Evolutionary conservation across 2,797 vertebrate genomes (phyloP), one percentile per base, ranked within the genome.

Genomic region (Selene dorsalis): DNA sequence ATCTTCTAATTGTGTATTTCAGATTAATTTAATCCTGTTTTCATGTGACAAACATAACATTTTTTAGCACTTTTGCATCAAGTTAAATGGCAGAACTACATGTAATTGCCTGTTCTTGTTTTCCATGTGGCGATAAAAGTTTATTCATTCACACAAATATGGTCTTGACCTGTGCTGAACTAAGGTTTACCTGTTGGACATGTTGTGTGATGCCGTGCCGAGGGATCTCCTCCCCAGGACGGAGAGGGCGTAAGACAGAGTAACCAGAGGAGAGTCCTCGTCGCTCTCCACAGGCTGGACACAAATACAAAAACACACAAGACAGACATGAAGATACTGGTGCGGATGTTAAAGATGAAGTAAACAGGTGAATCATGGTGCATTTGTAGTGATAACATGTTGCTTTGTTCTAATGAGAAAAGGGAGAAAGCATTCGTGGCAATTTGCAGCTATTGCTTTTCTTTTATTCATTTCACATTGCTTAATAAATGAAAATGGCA

Each of bases 251-350:
- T 98, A 99, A 74, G 94, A 97, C 88, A 99, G 94, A 0, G 98
- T 99, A 83, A 99, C 97, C 59, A 99, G 87, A 32, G 95, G 86
- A 53, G 98, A 98, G 92, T 99, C 98, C 87, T 99, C 97, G 35
- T 98, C 97, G 0, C 96, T 95, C 59, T 97, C 96, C 85, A 97
- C 90, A 47, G 93, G 94, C 97, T 98, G 89, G 3, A 89, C 60
- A 73, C 30, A 75, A 16, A 66, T 0, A 66, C 39, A 74, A 74
- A 73, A 52, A 75, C 13, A 83, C 45, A 73, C 32, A 38, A 24
- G 43, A 24, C 56, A 64, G 16, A 48, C 38, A 70, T 52, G 28
- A 83, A 38, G 14, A 56, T 9, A 4, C 22, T 38, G 0, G 30
- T 43, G 14, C 5, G 16, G 4, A 16, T 13, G 10, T 22, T 30